Percentiles rank a stretch among this genome's conserved stretches.
Conservation (phyloP, 2,113 vertebrate genomes). For the Neotoma lepida region DNA sequence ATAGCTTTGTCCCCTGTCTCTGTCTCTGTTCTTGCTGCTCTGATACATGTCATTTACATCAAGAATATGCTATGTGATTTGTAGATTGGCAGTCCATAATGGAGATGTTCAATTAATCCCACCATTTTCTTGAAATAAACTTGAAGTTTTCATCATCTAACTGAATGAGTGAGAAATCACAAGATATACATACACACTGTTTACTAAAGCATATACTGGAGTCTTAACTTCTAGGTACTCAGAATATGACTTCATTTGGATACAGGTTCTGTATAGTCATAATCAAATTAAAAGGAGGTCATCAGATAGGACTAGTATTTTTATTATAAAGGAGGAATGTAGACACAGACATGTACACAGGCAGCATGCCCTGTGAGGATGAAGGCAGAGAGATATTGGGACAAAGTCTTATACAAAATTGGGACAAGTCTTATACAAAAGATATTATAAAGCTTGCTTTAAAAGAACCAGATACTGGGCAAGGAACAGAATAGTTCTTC, state of each 20-base stretch:
- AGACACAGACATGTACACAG: neutral
- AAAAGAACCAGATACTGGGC: neutral
- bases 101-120: neutral
- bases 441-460: neutral
- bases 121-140: constrained; percentile 37
- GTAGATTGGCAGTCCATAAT: neutral
- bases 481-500: neutral
- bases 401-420: neutral
- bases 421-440: neutral
- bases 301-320: neutral
- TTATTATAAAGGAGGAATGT: neutral
- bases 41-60: neutral
- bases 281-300: neutral
- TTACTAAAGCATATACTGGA: neutral
- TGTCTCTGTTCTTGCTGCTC: neutral
- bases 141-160: neutral
- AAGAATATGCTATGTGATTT: neutral
- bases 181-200: neutral
- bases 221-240: neutral
- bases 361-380: neutral
- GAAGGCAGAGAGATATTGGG: neutral
- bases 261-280: neutral
- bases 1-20: neutral
- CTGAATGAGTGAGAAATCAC: neutral
- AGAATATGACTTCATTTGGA: neutral